Evolutionary conservation across 2,888 invertebrate species (phyloP), one percentile per base, ranked within the genome.

Genomic region (Andrena flavipes): DNA sequence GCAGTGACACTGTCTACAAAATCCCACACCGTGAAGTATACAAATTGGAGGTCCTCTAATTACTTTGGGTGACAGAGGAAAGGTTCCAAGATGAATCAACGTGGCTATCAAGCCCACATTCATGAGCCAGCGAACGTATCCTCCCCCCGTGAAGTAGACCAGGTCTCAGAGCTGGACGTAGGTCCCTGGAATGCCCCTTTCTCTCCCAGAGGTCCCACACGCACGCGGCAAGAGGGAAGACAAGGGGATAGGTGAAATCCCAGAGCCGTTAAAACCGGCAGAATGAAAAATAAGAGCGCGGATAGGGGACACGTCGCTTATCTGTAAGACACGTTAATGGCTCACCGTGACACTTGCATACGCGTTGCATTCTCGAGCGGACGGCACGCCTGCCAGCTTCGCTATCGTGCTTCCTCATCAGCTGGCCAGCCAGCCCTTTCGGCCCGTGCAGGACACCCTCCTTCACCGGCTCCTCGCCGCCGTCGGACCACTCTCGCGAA

Each of bases 391-490:
- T 95, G 76, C 98, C 98, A 77, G 98, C 98, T 92, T 98, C 98
- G 92, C 98, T 98, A 93, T 98, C 98, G 94, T 98, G 98, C 49
- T 98, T 95, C 94, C 98, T 98, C 97, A 98, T 98, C 68, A 98
- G 95, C 76, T 93, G 92, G 69, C 94, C 94, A 54, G 94, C 93
- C 82, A 94, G 86, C 84, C 93, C 91, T 69, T 92, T 91, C 23
- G 91, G 90, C 51, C 93, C 91, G 60, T 92, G 89, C 42, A 89
- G 84, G 48, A 88, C 84, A 70, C 96, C 96, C 35, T 97, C 96
- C 23, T 96, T 95, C 76, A 96, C 95, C 71, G 95, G 95, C 90
- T 96, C 96, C 94, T 98, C 98, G 88, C 96, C 96, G 1, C 97
- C 96, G 91, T 98, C 98, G 51, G 98, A 96, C 94, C 98, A 98